Percentiles rank a stretch among this genome's conserved stretches.
phyloP scores from a whole-genome alignment of 37 sponge, comb jelly and placozoan species.

The Haliclona indistincta region DNA sequence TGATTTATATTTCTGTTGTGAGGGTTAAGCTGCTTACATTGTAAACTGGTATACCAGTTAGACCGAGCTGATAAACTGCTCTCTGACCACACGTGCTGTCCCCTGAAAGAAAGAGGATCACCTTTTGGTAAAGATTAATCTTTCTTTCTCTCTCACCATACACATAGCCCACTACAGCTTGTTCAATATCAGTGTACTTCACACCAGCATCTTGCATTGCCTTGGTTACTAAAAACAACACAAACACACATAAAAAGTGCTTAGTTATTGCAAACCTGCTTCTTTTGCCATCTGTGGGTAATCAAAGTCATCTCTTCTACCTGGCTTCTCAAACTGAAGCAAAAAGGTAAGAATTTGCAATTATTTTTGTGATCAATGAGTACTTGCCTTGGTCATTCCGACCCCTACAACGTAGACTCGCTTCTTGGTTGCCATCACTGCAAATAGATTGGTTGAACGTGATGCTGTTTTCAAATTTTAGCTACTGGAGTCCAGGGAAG shows the following conservation, averaged over 20 bases:
- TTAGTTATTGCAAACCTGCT: constrained; percentile 59
- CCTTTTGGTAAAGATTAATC: neutral
- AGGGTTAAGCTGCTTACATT: constrained; percentile 87
- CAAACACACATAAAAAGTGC: neutral
- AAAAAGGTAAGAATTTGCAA: neutral
- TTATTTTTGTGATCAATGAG: neutral
- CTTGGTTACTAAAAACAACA: constrained; percentile 39
- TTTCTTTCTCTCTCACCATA: constrained; percentile 50
- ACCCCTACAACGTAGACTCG: constrained; percentile 92
- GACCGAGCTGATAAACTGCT: constrained; percentile 83
- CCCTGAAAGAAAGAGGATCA: constrained; percentile 29
- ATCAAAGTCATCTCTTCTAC: constrained; percentile 84
- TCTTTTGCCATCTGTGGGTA: constrained; percentile 95
- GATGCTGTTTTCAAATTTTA: too few relatives aligned
- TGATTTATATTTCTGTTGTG: too few relatives aligned
- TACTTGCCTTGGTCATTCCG: constrained; percentile 92
- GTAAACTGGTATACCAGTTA: constrained; percentile 91
- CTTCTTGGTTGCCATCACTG: constrained; percentile 23
- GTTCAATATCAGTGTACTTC: constrained; percentile 57
- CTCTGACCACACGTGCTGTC: constrained; percentile 89
- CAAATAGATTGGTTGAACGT: too few relatives aligned
- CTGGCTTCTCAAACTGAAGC: constrained; percentile 91
- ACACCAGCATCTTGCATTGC: constrained; percentile 83
- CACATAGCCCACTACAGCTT: constrained; percentile 81
- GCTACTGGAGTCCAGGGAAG: too few relatives aligned